These are phyloP conservation scores for Lepetodrilus schrolli DNA, from an alignment of 2,888 invertebrate genomes.

Conservation along the genomic window DNA sequence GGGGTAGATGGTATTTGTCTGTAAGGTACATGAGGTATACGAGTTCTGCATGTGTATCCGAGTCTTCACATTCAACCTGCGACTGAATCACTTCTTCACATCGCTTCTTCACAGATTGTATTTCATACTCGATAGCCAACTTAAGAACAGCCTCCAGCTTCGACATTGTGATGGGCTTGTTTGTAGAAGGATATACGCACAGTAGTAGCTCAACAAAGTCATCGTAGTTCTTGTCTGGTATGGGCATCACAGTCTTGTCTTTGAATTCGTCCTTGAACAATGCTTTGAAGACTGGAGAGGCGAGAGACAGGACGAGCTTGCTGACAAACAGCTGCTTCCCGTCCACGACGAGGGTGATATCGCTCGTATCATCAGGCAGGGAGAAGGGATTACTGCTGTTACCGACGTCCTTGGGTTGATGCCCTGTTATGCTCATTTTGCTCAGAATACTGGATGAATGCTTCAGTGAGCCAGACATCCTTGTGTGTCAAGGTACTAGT, in stretches of 20 bases:
- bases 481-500: no score
- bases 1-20: no score
- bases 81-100: no score
- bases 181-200: slow-evolving; percentile 48
- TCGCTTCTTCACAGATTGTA: slow-evolving; percentile 42
- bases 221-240: slow-evolving; percentile 48
- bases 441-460: no score
- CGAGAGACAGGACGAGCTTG: slow-evolving; percentile 44
- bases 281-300: slow-evolving; percentile 48
- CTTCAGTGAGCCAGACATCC: no score
- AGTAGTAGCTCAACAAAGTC: slow-evolving; percentile 48
- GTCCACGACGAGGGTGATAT: slow-evolving; percentile 43
- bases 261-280: slow-evolving; percentile 52
- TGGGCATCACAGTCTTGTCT: slow-evolving; percentile 44
- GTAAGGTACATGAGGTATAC: no score
- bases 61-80: no score
- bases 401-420: no score
- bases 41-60: no score
- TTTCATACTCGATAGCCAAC: slow-evolving; percentile 51
- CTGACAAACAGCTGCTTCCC: slow-evolving; percentile 44
- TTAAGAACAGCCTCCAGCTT: slow-evolving; percentile 43
- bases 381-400: no score
- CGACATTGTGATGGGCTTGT: slow-evolving; percentile 42
- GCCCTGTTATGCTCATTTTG: no score
- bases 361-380: no score